Conservation (phyloP, 2,888 invertebrate genomes). For the Phaonia tiefii region DNA sequence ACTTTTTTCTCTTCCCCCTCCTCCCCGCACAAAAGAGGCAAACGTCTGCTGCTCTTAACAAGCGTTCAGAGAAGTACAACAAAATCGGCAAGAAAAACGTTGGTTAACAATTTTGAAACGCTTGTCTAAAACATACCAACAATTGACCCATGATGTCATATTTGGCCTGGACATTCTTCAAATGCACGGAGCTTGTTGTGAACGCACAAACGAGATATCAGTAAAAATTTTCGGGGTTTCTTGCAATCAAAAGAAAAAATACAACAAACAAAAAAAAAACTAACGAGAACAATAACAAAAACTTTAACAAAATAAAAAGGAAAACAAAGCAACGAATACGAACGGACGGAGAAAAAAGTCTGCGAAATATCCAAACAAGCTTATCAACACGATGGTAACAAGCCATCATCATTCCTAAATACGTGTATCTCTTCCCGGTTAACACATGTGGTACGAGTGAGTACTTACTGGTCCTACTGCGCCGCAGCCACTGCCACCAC, state of each 20-base stretch:
- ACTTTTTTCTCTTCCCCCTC: conserved; percentile 7
- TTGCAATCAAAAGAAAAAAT: conserved; percentile 41
- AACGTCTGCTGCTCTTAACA: conserved; percentile 22
- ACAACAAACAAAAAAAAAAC: conserved; percentile 18
- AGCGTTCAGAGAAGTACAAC: conserved; percentile 10
- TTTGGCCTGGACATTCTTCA: conserved; percentile 64
- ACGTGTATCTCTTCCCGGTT: conserved; percentile 48
- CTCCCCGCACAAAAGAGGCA: conserved; percentile 37
- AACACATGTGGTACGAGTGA: conserved; percentile 61
- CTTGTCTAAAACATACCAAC: conserved; percentile 69
- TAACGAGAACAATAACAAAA: conserved; percentile 44
- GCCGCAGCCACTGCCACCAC: conserved; percentile 15
- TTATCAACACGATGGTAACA: conserved; percentile 68
- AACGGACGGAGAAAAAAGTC: conserved; percentile 53
- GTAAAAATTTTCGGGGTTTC: conserved; percentile 51
- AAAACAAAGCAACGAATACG: conserved; percentile 4
- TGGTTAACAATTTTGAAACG: conserved; percentile 68
- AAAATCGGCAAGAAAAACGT: conserved; percentile 19
- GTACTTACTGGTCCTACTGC: not conserved
- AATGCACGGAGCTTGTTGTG: conserved; percentile 47
- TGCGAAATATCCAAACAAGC: conserved; percentile 68
- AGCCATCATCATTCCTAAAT: conserved; percentile 68
- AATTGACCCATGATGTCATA: conserved; percentile 69
- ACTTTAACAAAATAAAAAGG: conserved; percentile 12
- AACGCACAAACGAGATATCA: conserved; percentile 35